Evolutionary conservation across 2,113 vertebrate species (phyloP), one percentile per base, ranked within the genome.

Genomic region (Engystomops pustulosus): DNA sequence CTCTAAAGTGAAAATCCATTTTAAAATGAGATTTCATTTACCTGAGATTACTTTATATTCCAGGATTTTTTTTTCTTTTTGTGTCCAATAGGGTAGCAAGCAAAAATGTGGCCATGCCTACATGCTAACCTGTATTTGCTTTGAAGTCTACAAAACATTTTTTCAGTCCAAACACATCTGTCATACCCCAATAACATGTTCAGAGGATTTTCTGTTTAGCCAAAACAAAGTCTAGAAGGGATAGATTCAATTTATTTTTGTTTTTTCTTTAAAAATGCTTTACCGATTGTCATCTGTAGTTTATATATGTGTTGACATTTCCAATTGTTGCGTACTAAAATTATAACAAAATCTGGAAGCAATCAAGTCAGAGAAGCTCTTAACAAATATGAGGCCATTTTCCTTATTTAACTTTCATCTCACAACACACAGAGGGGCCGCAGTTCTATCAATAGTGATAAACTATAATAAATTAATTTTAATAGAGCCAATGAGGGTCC

Each of bases 291-390:
- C 91, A 91, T 69, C 86, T 87, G 87, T 85, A 86, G 83, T 88
- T 86, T 84, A 34, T 32, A 32, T 89, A 90, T 87, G 89, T 91
- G 87, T 87, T 89, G 88, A 89, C 74, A 87, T 87, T 87, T 88
- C 90, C 91, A 90, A 90, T 89, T 91, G 87, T 89, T 89, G 91
- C 86, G 89, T 86, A 90, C 89, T 90, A 90, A 89, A 89, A 89
- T 88, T 90, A 76, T 81, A 78, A 85, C 87, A 85, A 67, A 87
- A 88, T 91, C 84, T 89, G 72, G 76, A 83, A 89, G 32, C 32
- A 68, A 68, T 36, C 65, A 68, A 36, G 11, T 68, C 17, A 68
- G 3, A 18, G 15, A 20, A 34, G 65, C 30, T 68, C 17, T 60
- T 27, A 11, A n/a, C n/a, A n/a, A n/a, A n/a, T n/a, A n/a, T n/a